phyloP scores from a whole-genome alignment of 1,140 invertebrate species.

The Caenorhabditis inopinata region DNA sequence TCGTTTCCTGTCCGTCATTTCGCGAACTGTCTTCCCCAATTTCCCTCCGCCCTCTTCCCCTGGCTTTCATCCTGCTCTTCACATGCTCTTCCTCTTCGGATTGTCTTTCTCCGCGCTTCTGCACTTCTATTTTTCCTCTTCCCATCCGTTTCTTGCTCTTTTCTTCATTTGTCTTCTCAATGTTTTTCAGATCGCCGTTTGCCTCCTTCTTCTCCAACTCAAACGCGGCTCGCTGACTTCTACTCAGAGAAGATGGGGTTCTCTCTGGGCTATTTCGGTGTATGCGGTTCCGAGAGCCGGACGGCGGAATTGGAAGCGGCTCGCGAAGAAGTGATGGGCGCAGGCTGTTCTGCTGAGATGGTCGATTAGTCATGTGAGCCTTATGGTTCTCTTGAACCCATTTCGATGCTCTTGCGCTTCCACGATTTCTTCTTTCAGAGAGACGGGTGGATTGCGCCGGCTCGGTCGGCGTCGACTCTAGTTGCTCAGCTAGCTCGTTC shows the following conservation, averaged over 20 bases:
- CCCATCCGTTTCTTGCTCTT: neutral
- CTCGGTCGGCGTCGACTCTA: neutral
- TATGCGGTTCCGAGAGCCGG: neutral
- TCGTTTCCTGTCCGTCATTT: no score
- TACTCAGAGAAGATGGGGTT: neutral
- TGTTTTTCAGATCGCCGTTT: no score
- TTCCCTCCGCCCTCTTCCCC: neutral
- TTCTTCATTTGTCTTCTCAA: neutral
- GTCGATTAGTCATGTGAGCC: neutral
- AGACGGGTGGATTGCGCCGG: neutral
- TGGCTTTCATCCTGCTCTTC: neutral
- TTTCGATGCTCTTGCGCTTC: neutral
- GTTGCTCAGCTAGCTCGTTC: neutral
- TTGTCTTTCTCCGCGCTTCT: neutral
- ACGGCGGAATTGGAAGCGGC: neutral
- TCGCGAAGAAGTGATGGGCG: neutral
- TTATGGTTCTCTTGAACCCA: slow-evolving; percentile 4
- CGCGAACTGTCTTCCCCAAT: no score
- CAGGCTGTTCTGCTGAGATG: neutral
- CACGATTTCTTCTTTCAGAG: neutral
- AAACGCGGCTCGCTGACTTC: neutral
- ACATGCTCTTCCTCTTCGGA: neutral
- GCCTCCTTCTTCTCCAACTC: neutral
- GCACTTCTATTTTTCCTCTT: neutral
- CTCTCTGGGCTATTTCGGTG: neutral